Evolutionary conservation across 2,797 vertebrate species (phyloP).

Genomic region (Thripadectes ignobilis): DNA sequence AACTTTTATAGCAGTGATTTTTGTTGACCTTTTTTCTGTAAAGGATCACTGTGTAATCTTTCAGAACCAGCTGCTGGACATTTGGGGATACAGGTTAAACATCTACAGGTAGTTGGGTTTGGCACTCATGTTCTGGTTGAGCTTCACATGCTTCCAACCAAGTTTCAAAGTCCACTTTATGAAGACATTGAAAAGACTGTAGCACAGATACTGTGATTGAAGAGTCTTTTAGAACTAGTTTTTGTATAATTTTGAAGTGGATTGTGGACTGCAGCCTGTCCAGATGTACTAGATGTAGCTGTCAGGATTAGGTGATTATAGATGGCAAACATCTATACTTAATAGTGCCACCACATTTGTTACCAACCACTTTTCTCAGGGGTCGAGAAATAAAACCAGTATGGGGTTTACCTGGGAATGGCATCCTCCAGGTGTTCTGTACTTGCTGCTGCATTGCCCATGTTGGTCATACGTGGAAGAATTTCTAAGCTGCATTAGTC

Average conservation of each 20-base stretch:
- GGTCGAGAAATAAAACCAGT: neutral
- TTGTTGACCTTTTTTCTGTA: neutral
- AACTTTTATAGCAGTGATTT: neutral
- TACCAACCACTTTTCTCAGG: neutral
- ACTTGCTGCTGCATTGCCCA: rapidly evolving
- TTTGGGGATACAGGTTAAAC: neutral
- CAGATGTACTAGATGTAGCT: rapidly evolving
- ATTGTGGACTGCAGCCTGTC: neutral
- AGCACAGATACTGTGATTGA: neutral
- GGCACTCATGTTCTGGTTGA: rapidly evolving
- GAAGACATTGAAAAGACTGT: neutral
- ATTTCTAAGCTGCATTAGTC: neutral
- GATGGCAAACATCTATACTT: neutral
- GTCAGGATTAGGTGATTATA: neutral
- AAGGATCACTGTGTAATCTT: neutral
- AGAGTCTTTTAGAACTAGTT: neutral
- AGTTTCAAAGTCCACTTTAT: neutral
- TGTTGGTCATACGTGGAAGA: neutral
- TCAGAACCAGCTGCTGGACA: neutral
- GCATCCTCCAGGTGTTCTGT: neutral
- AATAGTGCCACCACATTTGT: neutral
- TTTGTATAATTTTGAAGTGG: neutral
- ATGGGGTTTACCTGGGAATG: neutral
- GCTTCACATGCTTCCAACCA: neutral
- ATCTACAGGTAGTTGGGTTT: neutral